Conservation (phyloP, 2,113 vertebrate species). For the Benitochromis conjunctus region DNA sequence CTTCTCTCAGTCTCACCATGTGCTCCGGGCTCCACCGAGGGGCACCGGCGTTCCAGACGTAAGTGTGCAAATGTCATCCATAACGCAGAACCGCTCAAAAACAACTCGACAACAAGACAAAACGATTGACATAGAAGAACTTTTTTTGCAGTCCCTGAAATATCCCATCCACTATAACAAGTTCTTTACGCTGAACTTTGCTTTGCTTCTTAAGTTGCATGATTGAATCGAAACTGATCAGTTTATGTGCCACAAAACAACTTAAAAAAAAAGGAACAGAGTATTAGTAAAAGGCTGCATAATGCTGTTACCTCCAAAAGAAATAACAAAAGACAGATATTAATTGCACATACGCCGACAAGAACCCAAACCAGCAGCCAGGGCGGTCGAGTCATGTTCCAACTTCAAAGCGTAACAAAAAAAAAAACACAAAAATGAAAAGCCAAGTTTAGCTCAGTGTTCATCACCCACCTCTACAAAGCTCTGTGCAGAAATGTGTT, state of each 20-base stretch:
- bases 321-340: constrained; percentile 57
- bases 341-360: constrained; percentile 84
- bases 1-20: not conserved
- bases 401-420: not conserved
- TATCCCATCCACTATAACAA: not conserved
- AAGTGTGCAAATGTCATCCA: constrained; percentile 56
- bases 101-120: constrained; percentile 25
- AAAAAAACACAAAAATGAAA: not conserved
- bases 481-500: not conserved
- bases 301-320: constrained; percentile 73
- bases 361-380: not conserved
- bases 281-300: constrained; percentile 30
- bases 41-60: not conserved
- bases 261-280: not conserved
- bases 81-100: constrained; percentile 9
- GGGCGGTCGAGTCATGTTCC: not conserved
- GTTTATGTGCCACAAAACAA: not conserved
- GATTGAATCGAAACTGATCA: not conserved
- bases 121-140: not conserved
- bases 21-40: constrained; percentile 8
- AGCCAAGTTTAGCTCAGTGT: not conserved
- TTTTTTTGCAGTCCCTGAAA: constrained; percentile 44
- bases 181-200: not conserved
- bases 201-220: not conserved
- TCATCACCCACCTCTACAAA: not conserved